Conservation (phyloP, 1,140 invertebrate species). For the Drosophila athabasca region DNA sequence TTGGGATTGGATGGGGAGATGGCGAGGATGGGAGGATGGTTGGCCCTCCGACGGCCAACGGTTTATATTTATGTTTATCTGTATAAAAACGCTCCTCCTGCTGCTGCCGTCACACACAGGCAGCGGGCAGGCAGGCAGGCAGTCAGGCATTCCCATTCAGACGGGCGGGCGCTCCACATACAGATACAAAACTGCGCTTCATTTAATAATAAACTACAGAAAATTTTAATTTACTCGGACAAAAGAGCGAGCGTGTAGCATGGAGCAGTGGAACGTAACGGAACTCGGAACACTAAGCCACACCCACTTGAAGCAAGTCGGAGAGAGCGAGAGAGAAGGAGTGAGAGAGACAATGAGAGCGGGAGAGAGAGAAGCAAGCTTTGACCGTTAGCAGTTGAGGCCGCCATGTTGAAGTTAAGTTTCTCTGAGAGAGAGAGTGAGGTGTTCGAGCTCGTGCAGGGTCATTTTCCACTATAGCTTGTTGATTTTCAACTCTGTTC, state of each 20-base stretch:
- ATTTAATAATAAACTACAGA: conserved; percentile 84
- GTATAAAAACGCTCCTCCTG: conserved; percentile 48
- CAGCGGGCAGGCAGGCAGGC: background rate
- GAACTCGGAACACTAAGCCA: conserved; percentile 38
- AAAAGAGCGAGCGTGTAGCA: conserved; percentile 21
- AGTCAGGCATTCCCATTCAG: background rate
- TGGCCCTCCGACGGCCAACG: conserved; percentile 41
- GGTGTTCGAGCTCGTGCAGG: background rate
- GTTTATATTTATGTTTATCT: conserved; percentile 58
- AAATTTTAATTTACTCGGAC: conserved; percentile 81
- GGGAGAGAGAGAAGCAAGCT: no score
- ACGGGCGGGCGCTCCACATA: conserved; percentile 42
- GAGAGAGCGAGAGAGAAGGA: background rate
- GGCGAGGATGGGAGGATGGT: background rate
- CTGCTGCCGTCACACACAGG: conserved; percentile 2
- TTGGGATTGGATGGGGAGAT: no score
- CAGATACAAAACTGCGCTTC: conserved; percentile 81
- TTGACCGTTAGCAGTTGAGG: conserved; percentile 3
- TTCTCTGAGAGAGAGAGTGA: conserved; percentile 10
- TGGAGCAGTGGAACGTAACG: conserved; percentile 43
- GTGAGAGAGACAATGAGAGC: no score
- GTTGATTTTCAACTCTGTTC: conserved; percentile 51
- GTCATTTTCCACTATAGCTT: conserved; percentile 49
- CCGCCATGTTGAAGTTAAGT: conserved; percentile 47
- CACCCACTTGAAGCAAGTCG: conserved; percentile 36